Evolutionary conservation across 2,888 invertebrate species (phyloP).

Genomic region (Mechanitis messenoides): DNA sequence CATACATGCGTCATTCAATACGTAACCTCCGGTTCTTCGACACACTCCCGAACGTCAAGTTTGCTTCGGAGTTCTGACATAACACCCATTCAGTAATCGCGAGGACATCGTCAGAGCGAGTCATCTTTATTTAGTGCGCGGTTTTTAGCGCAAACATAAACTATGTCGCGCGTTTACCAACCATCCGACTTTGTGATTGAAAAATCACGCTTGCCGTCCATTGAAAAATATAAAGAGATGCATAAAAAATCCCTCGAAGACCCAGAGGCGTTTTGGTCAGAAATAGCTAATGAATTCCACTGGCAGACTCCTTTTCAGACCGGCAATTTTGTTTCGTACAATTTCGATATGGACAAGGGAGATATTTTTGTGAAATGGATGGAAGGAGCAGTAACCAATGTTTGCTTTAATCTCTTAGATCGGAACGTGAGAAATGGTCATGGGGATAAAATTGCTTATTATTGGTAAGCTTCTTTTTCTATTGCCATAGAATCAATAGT

Average conservation of each 20-base stretch:
- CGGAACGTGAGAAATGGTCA: slow-evolving; percentile 91
- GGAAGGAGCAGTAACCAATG: slow-evolving; percentile 95
- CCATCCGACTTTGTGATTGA: slow-evolving; percentile 80
- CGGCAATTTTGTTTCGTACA: slow-evolving; percentile 89
- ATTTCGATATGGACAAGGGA: slow-evolving; percentile 93
- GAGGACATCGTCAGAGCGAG: slow-evolving; percentile 30
- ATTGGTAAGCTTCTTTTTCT: slow-evolving; percentile 84
- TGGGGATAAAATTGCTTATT: slow-evolving; percentile 94
- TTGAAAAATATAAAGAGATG: slow-evolving; percentile 87
- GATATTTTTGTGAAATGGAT: slow-evolving; percentile 95
- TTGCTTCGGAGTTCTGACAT: slow-evolving; percentile 13
- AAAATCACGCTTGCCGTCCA: slow-evolving; percentile 74
- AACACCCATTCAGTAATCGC: slow-evolving; percentile 38
- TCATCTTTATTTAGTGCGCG: slow-evolving; percentile 24
- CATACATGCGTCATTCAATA: slow-evolving; percentile 51
- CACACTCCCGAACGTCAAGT: slow-evolving; percentile 30
- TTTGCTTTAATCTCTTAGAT: slow-evolving; percentile 96
- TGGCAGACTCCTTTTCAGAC: slow-evolving; percentile 89
- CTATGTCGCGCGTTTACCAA: slow-evolving; percentile 81
- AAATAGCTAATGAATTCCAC: slow-evolving; percentile 93
- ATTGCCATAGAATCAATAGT: slow-evolving; percentile 51
- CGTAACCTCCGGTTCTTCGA: slow-evolving; percentile 33
- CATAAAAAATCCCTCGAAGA: slow-evolving; percentile 90
- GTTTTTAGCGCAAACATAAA: slow-evolving; percentile 37
- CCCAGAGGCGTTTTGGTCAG: slow-evolving; percentile 94